Base-by-base conservation (phyloP, 1,140 invertebrate species). In the Zaprionus gabonicus region DNA sequence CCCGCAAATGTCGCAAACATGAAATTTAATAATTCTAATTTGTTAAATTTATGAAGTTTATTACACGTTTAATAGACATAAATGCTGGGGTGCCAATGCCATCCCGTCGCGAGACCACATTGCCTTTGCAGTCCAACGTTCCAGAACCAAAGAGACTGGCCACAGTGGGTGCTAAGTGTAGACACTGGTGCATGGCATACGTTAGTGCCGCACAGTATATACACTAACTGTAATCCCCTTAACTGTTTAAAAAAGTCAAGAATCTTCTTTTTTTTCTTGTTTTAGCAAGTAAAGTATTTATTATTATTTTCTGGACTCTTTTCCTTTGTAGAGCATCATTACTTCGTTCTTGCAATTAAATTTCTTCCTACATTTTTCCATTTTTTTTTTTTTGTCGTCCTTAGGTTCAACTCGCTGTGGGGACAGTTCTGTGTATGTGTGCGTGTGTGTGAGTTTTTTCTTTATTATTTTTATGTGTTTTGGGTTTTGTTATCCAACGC, bases 21-120 rank as follows among this genome's bases (percentile, higher is more conserved):
- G 69, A 86, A 86, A 86, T 86, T 82, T 86, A 86, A 86, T 86
- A 81, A 86, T 82, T 86, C 83, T 80, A 86, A 86, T 86, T 86
- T 82, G 68, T 64, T 58, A 69, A 86, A 77, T 87, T 86, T 82
- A 86, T 87, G 66, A 86, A 86, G 69, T 86, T 86, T 86, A 86
- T 86, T 80, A 78, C 82, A 77, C 71, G 49, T 78, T 82, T 82
- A 86, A 86, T 79, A 76, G 71, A 79, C 82, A 82, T 72, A 81
- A 86, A 63, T 62, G 82, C 66, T 60, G 53, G 12, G 63, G 31
- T 57, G 62, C 56, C 49, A 38, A 70, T 74, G 71, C 66, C 57
- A 69, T 41, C 46, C 44, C 56, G 65, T 41, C 31, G 53, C 15
- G 53, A 15, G 53, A 62, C 69, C 72, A 63, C 77, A 83, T 84